Evolutionary conservation across 2,888 invertebrate genomes (phyloP), one percentile per base, ranked within the genome.

Genomic region (Antheraea yamamai): DNA sequence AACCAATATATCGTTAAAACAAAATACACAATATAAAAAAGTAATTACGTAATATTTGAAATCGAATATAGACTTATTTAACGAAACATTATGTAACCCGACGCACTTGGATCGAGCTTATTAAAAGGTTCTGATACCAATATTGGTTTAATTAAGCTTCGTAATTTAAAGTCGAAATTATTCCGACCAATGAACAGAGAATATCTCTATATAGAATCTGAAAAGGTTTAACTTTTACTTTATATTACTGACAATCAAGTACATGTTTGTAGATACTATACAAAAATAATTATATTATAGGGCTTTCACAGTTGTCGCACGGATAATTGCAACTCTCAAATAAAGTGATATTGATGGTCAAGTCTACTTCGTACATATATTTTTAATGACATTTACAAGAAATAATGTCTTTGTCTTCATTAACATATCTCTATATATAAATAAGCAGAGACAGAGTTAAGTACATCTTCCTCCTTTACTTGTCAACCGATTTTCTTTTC

Each of bases 151-250:
- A 91, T 90, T 89, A 90, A 89, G 84, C 79, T 81, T 81, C 82
- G 85, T 87, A 88, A 86, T 87, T 85, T 89, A 87, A 88, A 86
- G 85, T 86, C 84, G 82, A 88, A 85, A 84, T 85, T 85, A 82
- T 81, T 80, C 84, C 84, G 87, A 88, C 84, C 86, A 87, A 82
- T 83, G 81, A 81, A 82, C 82, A 82, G 85, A 83, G 10, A 76
- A 72, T 77, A 77, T 78, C 80, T 79, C n/a, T 39, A 39, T 39
- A 66, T 79, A 77, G 74, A 78, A 79, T 12, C 61, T 77, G 74
- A 55, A 76, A 75, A 58, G 74, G 10, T n/a, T 68, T 68, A 8
- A 30, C 18, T 35, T 68, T 64, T 14, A 23, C 35, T 16, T 23
- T 2, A 30, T 66, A 18, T 66, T 26, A 66, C 26, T 30, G 16